Percentiles rank a stretch among this genome's conserved stretches.
Conservation (phyloP, 2,888 invertebrate species). For the Nomada goodeniana region DNA sequence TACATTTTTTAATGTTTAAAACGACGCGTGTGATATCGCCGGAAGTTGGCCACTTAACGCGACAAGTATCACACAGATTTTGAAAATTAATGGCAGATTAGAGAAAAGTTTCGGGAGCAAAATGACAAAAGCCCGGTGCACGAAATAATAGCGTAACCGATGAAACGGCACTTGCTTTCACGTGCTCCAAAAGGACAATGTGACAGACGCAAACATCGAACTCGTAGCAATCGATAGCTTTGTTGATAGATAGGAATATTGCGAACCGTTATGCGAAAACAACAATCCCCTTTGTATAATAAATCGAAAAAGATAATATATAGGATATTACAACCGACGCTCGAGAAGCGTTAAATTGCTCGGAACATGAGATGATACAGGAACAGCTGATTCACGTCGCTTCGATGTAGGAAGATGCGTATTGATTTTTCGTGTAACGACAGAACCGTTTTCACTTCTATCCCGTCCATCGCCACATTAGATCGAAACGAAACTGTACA, state of each 20-base stretch:
- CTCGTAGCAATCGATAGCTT: not conserved
- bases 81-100: not conserved
- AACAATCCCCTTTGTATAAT: not conserved
- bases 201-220: not conserved
- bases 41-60: not conserved
- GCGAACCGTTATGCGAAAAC: not conserved
- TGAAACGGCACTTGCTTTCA: not conserved
- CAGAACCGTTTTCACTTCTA: conserved; percentile 33
- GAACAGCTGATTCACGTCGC: conserved; percentile 72
- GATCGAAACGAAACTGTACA: not conserved
- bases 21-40: not conserved
- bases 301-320: not conserved
- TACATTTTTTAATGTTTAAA: conserved; percentile 13
- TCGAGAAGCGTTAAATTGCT: conserved; percentile 8
- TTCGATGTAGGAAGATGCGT: conserved; percentile 56
- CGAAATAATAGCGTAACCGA: not conserved
- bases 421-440: conserved; percentile 71
- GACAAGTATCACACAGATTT: not conserved
- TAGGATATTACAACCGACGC: not conserved
- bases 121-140: not conserved
- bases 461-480: conserved; percentile 14
- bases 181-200: not conserved
- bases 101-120: too few relatives aligned
- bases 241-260: not conserved
- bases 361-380: conserved; percentile 25